phyloP scores from a whole-genome alignment of 2,888 invertebrate genomes.

The Microctonus brassicae region DNA sequence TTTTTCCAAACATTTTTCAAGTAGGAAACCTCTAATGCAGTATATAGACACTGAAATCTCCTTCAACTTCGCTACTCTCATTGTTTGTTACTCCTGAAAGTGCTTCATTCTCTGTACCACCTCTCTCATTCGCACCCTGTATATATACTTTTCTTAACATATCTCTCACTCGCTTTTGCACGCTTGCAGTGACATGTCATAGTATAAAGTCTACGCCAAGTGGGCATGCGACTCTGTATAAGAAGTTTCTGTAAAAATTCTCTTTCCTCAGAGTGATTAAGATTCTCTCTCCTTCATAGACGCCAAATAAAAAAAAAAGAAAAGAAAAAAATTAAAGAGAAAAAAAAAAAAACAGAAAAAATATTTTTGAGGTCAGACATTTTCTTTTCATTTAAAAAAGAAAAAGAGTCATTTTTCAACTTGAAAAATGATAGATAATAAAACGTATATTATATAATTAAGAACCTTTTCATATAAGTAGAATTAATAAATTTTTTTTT shows the following conservation, averaged over 20 bases:
- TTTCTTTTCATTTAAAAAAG: neutral
- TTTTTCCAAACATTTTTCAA: neutral
- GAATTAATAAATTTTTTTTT: neutral
- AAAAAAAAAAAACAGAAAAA: conserved; percentile 6
- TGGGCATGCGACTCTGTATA: neutral
- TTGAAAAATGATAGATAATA: neutral
- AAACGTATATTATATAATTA: neutral
- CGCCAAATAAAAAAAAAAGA: neutral
- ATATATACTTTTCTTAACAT: neutral
- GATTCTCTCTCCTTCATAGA: neutral
- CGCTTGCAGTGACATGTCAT: neutral
- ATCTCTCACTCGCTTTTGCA: neutral
- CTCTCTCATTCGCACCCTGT: neutral
- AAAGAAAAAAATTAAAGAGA: no score
- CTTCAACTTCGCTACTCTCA: conserved; percentile 17
- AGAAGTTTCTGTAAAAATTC: neutral
- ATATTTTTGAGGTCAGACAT: neutral
- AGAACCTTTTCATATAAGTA: conserved; percentile 1
- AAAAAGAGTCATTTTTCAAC: neutral
- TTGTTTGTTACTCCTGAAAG: conserved; percentile 8
- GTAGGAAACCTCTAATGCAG: conserved; percentile 10
- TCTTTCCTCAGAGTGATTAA: conserved; percentile 8
- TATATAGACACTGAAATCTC: conserved; percentile 8
- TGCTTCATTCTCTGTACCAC: neutral
- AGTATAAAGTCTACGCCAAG: neutral